phyloP scores from a whole-genome alignment of 1,140 invertebrate species.

The Ctenoplectra terminalis region DNA sequence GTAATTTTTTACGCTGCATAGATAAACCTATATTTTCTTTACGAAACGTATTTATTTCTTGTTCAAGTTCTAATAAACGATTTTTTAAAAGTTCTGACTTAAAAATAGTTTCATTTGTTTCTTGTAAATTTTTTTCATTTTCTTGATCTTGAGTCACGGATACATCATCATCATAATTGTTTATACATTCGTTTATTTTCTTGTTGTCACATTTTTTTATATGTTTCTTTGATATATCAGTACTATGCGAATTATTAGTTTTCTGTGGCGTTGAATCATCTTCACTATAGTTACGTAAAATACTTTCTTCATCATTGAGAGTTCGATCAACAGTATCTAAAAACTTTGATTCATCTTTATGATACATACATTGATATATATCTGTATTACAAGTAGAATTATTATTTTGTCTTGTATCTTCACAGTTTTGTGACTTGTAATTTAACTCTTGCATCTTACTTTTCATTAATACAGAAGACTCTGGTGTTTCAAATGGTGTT shows the following conservation, averaged over 20 bases:
- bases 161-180: slow-evolving; percentile 19
- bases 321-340: background rate
- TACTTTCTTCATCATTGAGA: background rate
- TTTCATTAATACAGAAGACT: background rate
- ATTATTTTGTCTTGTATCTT: background rate
- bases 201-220: background rate
- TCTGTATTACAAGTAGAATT: slow-evolving; percentile 5
- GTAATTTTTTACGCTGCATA: slow-evolving; percentile 74
- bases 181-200: slow-evolving; percentile 3
- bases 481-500: background rate
- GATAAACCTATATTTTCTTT: slow-evolving; percentile 85
- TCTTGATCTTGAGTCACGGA: slow-evolving; percentile 34
- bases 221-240: background rate
- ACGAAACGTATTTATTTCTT: slow-evolving; percentile 87
- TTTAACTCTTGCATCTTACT: background rate
- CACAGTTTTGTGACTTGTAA: background rate
- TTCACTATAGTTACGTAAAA: background rate
- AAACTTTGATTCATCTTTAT: slow-evolving; percentile 25
- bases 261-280: background rate
- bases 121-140: slow-evolving; percentile 57
- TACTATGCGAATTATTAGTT: slow-evolving; percentile 1
- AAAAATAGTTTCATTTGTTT: slow-evolving; percentile 72
- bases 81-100: slow-evolving; percentile 86
- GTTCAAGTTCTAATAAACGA: slow-evolving; percentile 86
- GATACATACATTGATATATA: background rate